These are phyloP conservation scores for Salpingus planirostris DNA, from an alignment of 2,888 invertebrate genomes.

Conservation along the genomic window DNA sequence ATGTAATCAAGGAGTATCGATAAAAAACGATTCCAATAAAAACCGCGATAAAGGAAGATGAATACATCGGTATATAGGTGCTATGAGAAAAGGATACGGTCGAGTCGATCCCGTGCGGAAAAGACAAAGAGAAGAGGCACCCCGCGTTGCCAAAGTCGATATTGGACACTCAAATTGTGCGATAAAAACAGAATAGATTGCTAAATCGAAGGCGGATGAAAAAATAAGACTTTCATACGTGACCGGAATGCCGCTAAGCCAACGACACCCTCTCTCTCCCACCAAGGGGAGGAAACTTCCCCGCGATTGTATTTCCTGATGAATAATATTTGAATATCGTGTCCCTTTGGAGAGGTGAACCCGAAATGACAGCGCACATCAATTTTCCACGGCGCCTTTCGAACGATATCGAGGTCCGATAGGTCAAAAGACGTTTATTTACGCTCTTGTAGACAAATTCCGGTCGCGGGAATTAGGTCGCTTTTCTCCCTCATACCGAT, in stretches of 20 bases:
- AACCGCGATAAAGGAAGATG: slow-evolving; percentile 24
- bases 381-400: slow-evolving; percentile 3
- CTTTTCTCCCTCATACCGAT: too few relatives aligned
- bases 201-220: slow-evolving; percentile 39
- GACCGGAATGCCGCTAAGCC: slow-evolving; percentile 33
- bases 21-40: slow-evolving; percentile 23
- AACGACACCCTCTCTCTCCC: too few relatives aligned
- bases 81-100: slow-evolving; percentile 18
- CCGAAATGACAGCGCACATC: slow-evolving; percentile 4
- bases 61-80: slow-evolving; percentile 23
- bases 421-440: too few relatives aligned
- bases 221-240: slow-evolving; percentile 38
- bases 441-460: too few relatives aligned
- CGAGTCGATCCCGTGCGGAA: slow-evolving; percentile 8
- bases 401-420: too few relatives aligned
- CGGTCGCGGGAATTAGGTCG: too few relatives aligned
- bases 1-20: slow-evolving; percentile 22
- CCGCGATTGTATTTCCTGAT: slow-evolving; percentile 27
- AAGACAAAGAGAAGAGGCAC: slow-evolving; percentile 18
- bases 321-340: slow-evolving; percentile 33
- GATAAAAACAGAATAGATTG: slow-evolving; percentile 41
- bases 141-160: slow-evolving; percentile 23
- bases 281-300: slow-evolving; percentile 20
- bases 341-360: slow-evolving; percentile 4
- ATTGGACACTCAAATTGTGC: slow-evolving; percentile 37